Conservation (phyloP, 2,113 vertebrate genomes). For the Hyperoodon ampullatus region DNA sequence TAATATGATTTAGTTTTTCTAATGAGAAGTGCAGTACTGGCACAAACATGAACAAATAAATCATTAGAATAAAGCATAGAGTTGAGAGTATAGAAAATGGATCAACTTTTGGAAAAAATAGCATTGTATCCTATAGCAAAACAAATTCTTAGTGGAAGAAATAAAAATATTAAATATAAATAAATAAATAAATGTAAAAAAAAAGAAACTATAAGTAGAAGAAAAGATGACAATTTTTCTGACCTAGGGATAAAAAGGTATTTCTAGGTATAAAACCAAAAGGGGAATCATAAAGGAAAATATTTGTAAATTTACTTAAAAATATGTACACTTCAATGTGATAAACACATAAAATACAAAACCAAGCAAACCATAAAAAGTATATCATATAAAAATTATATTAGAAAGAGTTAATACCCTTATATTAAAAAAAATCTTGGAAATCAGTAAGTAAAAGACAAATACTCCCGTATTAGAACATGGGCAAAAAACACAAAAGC, state of each 20-base stretch:
- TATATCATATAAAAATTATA: background rate
- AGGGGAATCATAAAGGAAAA: background rate
- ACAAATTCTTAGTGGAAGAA: background rate
- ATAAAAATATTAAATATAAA: background rate
- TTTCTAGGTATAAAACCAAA: constrained; percentile 24
- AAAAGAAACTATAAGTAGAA: background rate
- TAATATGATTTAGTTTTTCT: background rate
- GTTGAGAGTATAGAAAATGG: background rate
- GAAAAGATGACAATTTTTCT: constrained; percentile 8
- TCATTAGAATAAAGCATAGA: background rate
- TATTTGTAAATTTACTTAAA: constrained; percentile 15
- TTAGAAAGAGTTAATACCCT: background rate
- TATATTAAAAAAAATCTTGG: background rate
- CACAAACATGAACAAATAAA: background rate
- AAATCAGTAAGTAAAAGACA: constrained; percentile 31
- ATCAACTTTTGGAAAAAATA: background rate
- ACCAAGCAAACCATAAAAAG: background rate
- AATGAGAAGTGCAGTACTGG: background rate
- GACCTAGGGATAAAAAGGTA: background rate
- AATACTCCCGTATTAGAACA: background rate
- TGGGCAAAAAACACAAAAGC: background rate
- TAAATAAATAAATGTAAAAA: background rate
- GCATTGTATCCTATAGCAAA: background rate
- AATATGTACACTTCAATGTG: background rate
- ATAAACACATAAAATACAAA: constrained; percentile 25